phyloP scores from a whole-genome alignment of 2,888 invertebrate species.

The Thera obeliscata region DNA sequence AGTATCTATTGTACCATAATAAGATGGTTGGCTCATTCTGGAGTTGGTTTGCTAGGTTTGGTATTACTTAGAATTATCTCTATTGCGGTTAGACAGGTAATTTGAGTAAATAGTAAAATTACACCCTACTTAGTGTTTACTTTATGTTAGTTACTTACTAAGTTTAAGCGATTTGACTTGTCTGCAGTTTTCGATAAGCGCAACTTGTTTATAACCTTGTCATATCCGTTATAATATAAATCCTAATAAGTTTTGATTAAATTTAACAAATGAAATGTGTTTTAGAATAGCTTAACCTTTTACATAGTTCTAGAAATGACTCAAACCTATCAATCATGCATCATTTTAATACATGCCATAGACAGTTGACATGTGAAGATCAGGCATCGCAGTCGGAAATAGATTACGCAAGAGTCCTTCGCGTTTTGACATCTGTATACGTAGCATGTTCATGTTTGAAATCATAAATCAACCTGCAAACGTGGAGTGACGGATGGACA shows the following conservation, averaged over 20 bases:
- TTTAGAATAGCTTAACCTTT: constrained; percentile 5
- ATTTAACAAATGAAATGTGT: constrained; percentile 7
- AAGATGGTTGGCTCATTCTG: no score
- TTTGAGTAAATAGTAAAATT: constrained; percentile 64
- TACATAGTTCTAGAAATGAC: constrained; percentile 21
- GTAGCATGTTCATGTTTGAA: constrained; percentile 53
- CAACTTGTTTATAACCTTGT: neutral
- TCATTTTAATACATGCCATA: constrained; percentile 5
- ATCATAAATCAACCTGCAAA: constrained; percentile 71
- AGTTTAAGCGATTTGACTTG: neutral
- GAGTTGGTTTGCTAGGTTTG: constrained; percentile 43
- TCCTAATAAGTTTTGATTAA: constrained; percentile 5
- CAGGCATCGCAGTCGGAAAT: constrained; percentile 31
- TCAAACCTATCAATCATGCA: constrained; percentile 23
- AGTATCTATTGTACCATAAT: no score
- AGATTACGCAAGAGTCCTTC: constrained; percentile 47
- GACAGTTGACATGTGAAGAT: constrained; percentile 26
- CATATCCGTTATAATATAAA: constrained; percentile 10
- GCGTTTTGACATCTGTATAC: constrained; percentile 44
- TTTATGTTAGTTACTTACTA: constrained; percentile 40
- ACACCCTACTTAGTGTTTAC: constrained; percentile 50
- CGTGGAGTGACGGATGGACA: constrained; percentile 64
- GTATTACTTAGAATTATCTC: constrained; percentile 57
- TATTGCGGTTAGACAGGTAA: constrained; percentile 61
- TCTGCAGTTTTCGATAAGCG: constrained; percentile 11